Percentiles rank a stretch among this genome's conserved stretches.
Evolutionary conservation across 2,797 vertebrate genomes (phyloP).

Genomic region (Gila robusta): DNA sequence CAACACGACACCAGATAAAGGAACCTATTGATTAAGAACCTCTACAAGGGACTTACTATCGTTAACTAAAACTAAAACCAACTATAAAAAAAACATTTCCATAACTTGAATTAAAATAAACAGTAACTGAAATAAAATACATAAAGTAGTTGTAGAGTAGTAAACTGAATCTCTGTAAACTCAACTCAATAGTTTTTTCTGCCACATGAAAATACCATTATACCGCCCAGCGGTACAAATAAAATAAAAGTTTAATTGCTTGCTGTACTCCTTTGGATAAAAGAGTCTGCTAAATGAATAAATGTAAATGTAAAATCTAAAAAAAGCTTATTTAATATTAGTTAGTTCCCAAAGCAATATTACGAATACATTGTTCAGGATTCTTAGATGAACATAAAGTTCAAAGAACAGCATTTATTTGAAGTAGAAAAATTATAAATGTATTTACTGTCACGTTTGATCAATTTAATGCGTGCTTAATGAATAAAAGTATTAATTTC

Average conservation of each 20-base stretch:
- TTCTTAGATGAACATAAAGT: not conserved
- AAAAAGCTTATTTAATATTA: not conserved
- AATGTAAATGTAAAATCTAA: not conserved
- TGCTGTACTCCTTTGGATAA: not conserved
- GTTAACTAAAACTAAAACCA: not conserved
- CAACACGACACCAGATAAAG: constrained; percentile 36
- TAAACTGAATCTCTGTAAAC: too few species aligned
- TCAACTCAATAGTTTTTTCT: too few species aligned
- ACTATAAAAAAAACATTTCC: not conserved
- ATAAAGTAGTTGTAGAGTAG: not conserved
- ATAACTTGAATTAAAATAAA: not conserved
- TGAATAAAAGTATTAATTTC: not conserved
- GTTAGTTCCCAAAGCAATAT: not conserved
- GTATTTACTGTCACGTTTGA: not conserved
- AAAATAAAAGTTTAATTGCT: not conserved
- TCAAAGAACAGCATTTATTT: not conserved
- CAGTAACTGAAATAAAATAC: not conserved
- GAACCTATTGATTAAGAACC: constrained; percentile 49
- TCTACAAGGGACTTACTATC: constrained; percentile 7
- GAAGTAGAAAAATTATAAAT: not conserved
- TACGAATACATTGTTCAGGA: not conserved
- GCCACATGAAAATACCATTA: too few species aligned
- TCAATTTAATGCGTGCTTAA: not conserved
- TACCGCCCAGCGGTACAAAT: too few species aligned
- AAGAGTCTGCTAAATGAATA: not conserved